phyloP scores from a whole-genome alignment of 2,797 vertebrate genomes.

The Propithecus deckenii region DNA sequence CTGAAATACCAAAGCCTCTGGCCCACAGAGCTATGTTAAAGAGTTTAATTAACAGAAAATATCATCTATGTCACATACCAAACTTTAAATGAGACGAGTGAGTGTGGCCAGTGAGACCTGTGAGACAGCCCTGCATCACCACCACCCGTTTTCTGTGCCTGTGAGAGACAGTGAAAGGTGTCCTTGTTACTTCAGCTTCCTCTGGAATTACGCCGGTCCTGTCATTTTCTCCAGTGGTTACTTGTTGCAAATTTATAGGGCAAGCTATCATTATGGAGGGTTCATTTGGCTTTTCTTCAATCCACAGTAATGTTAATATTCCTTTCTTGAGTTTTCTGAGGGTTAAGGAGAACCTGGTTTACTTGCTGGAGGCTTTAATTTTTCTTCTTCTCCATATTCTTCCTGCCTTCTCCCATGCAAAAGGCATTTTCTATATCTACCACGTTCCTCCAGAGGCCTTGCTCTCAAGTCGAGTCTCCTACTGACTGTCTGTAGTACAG shows the following conservation, averaged over 20 bases:
- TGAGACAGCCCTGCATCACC: background rate
- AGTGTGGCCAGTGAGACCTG: background rate
- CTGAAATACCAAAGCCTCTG: constrained; percentile 16
- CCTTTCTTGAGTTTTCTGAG: background rate
- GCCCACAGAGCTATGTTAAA: background rate
- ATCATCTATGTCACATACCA: background rate
- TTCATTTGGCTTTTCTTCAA: background rate
- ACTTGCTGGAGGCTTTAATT: background rate
- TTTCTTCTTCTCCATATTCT: background rate
- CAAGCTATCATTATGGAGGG: background rate
- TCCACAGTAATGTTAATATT: background rate
- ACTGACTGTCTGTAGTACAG: background rate
- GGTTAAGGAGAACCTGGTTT: background rate
- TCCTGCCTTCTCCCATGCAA: background rate
- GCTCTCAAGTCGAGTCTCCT: background rate
- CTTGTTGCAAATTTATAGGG: background rate
- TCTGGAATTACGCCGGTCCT: background rate
- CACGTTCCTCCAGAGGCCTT: background rate
- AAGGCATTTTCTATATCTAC: background rate
- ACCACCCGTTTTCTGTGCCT: background rate
- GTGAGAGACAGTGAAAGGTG: background rate
- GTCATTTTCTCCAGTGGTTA: background rate
- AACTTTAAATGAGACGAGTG: background rate
- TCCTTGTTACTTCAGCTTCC: background rate
- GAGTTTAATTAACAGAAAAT: constrained; percentile 33